Base-by-base conservation (phyloP, 53 echinoderm and acorn worm genomes). In the Luidia sarsii region DNA sequence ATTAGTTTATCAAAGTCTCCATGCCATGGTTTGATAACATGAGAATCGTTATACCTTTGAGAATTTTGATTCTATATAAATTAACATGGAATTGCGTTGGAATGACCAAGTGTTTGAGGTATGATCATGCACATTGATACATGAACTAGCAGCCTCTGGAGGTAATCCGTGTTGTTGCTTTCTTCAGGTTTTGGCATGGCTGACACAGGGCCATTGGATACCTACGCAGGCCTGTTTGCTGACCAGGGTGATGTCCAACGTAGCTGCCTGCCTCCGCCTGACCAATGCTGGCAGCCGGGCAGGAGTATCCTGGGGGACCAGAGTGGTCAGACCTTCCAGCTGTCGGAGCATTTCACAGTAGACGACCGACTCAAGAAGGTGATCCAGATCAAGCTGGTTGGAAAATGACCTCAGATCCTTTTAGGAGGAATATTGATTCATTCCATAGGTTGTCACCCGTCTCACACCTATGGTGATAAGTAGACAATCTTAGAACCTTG, bases 301-400 rank as follows among this genome's bases (percentile, higher is more conserved):
- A 56, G 39, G 37, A 82, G 68, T n/a, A 24, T 68, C 6, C 69
- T 82, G 4, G 39, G 55, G 0, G 82, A 69, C 11, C 22, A 35
- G 8, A 82, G 82, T 30, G 11, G 23, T 33, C 82, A 82, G 57
- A n/a, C 30, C 30, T 82, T 82, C 18, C 37, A 37, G 5, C 7
- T 7, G 27, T 68, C 82, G 15, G 82, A 82, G n/a, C 8, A 82
- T 10, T 82, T 82, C 39, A 19, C 29, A 24, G 20, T 68, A 28
- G 82, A 82, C 46, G 33, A 57, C 3, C 7, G 10, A 11, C 13
- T 11, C 11, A 29, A 57, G 37, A 39, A 31, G 39, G 57, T 14
- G 7, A 82, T 82, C 24, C 13, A 0, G 6, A 21, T 82, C n/a
- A 68, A 28, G 39, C 82, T 82, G 1, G 33, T 82, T 3, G 82